A percentile compares a stretch with the other conserved stretches of the same genome.
phyloP scores from a whole-genome alignment of 2,888 invertebrate species.

The Mimachlamys varia region DNA sequence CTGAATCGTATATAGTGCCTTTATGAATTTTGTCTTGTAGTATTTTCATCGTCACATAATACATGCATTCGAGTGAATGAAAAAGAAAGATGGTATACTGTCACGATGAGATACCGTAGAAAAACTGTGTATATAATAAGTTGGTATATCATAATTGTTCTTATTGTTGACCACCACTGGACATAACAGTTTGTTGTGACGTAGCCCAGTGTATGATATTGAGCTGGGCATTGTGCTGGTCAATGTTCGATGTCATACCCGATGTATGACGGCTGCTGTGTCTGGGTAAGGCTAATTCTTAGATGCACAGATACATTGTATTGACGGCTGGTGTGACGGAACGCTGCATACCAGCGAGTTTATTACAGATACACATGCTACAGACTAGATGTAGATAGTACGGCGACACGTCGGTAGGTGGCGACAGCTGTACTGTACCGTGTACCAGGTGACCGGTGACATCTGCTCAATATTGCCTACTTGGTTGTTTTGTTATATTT shows the following conservation, averaged over 20 bases:
- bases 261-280: too few relatives aligned
- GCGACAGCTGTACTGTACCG: neutral
- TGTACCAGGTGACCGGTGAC: neutral
- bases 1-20: too few relatives aligned
- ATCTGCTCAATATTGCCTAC: neutral
- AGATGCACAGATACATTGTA: neutral
- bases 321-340: neutral
- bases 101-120: neutral
- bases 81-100: neutral
- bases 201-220: too few relatives aligned
- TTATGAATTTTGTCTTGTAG: too few relatives aligned
- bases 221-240: too few relatives aligned
- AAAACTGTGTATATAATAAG: neutral
- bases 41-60: too few relatives aligned
- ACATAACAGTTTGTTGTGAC: too few relatives aligned
- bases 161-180: too few relatives aligned
- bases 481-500: neutral
- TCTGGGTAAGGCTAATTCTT: too few relatives aligned
- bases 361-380: neutral
- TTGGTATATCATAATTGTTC: too few relatives aligned
- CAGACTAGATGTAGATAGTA: neutral
- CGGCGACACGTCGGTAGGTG: neutral
- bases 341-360: neutral
- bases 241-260: too few relatives aligned
- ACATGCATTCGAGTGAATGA: too few relatives aligned